Evolutionary conservation across 2,113 vertebrate species (phyloP), one percentile per base, ranked within the genome.

Genomic region (Tyrannus savana): DNA sequence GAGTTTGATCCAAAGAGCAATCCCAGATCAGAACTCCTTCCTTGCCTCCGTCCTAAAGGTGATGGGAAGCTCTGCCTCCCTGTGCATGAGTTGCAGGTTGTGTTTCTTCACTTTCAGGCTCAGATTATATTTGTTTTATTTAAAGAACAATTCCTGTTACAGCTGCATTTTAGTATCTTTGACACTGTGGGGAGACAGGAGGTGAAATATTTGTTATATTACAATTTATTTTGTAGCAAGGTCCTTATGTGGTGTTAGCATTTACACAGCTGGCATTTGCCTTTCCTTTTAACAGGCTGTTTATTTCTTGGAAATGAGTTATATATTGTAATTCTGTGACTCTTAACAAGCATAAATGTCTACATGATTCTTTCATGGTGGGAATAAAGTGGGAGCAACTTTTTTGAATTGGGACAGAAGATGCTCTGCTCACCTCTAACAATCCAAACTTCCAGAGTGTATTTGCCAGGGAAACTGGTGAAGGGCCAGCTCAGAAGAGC

Each of bases 281-380:
- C 22, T 79, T 90, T 90, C 58, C 39, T 78, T 85, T 85, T 37
- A 85, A 59, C 59, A 41, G 53, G 41, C 25, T 81, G 73, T 66
- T 94, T 92, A 58, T 79, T 88, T 83, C 49, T 80, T 89, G 67
- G 86, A 76, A 95, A 88, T 41, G 47, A 76, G 86, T 68, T 86
- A 39, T 39, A 17, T 64, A 66, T 64, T 83, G 66, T 75, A 60
- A 83, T 86, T 86, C 86, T 69, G 41, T 81, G 37, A 80, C 69
- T 83, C 37, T 86, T 94, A 86, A 88, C 62, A 73, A 53, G 67
- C 76, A 68, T 76, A 83, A 83, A 71, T 33, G 25, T 82, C 64
- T 87, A 10, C 5, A 18, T 80, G 35, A 46, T 90, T 90, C 88
- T 74, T 90, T 74, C 59, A 9, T 46, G 55, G 30, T 39, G 64